Evolutionary conservation across 2,113 vertebrate species (phyloP).

Genomic region (Rhinoptilus africanus): DNA sequence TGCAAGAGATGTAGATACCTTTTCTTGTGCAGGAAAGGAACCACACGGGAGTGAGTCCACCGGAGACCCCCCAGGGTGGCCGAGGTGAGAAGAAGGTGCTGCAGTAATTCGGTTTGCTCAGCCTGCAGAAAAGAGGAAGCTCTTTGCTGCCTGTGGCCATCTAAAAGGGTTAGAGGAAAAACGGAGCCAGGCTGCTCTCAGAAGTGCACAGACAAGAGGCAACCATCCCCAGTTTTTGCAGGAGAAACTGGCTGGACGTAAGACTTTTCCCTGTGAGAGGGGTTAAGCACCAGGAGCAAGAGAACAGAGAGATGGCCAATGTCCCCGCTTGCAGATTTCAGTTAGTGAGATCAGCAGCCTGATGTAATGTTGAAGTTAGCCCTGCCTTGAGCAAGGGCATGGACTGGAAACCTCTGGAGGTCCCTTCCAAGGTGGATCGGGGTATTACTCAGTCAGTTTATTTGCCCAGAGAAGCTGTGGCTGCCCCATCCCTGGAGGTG

Average conservation of each 20-base stretch:
- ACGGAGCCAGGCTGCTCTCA: not conserved
- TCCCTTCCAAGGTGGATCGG: not conserved
- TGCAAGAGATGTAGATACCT: not conserved
- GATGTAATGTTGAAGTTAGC: accelerated
- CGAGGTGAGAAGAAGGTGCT: not conserved
- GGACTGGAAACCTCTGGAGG: not conserved
- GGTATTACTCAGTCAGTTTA: no score
- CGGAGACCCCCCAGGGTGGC: not conserved
- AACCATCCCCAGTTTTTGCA: not conserved
- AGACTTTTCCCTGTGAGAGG: accelerated
- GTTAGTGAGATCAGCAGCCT: not conserved
- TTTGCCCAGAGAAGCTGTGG: not conserved
- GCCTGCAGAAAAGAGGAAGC: not conserved
- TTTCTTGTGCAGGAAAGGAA: not conserved
- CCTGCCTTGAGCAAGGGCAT: not conserved
- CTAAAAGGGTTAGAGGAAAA: not conserved
- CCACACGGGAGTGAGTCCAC: accelerated
- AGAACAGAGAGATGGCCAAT: accelerated
- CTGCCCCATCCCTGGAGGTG: not conserved
- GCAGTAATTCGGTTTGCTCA: not conserved
- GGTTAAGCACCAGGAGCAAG: not conserved
- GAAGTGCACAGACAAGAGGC: not conserved
- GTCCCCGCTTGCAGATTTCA: not conserved
- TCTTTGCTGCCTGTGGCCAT: not conserved
- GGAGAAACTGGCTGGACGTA: not conserved